Percentiles rank a stretch among this genome's conserved stretches.
Conservation (phyloP, 2,888 invertebrate species). For the Chorisops tibialis region DNA sequence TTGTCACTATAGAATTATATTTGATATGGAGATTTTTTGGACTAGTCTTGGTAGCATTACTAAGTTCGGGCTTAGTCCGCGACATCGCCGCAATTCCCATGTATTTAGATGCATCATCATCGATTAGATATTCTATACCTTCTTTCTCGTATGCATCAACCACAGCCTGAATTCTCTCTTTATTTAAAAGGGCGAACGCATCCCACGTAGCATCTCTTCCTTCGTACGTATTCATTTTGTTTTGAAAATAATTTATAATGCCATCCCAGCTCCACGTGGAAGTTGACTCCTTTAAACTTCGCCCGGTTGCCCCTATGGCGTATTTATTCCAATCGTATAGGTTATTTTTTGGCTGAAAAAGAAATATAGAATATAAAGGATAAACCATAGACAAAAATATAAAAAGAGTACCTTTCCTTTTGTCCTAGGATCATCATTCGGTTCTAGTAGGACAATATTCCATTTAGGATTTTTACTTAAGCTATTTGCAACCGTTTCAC, state of each 20-base stretch:
- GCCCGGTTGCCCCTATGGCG: conserved; percentile 14
- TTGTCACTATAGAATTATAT: conserved; percentile 54
- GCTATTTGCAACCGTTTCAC: conserved; percentile 76
- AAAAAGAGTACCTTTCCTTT: conserved; percentile 45
- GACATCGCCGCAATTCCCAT: conserved; percentile 39
- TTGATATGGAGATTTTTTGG: conserved; percentile 60
- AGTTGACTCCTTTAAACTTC: neutral
- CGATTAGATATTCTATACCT: neutral
- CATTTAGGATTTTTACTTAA: conserved; percentile 74
- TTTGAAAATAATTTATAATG: no score
- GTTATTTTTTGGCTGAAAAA: no score
- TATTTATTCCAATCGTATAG: conserved; percentile 22
- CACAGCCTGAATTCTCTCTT: neutral
- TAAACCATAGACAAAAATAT: no score
- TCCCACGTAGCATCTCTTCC: no score
- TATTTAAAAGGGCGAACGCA: no score
- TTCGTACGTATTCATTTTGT: no score
- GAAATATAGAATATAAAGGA: no score
- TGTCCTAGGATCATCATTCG: conserved; percentile 65
- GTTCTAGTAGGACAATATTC: conserved; percentile 78
- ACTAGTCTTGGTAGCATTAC: conserved; percentile 36
- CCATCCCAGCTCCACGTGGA: no score
- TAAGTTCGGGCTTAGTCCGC: conserved; percentile 54
- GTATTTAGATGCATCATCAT: neutral
- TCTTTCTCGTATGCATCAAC: neutral